Evolutionary conservation across 2,888 invertebrate species (phyloP).

Genomic region (Lamproptera curius): DNA sequence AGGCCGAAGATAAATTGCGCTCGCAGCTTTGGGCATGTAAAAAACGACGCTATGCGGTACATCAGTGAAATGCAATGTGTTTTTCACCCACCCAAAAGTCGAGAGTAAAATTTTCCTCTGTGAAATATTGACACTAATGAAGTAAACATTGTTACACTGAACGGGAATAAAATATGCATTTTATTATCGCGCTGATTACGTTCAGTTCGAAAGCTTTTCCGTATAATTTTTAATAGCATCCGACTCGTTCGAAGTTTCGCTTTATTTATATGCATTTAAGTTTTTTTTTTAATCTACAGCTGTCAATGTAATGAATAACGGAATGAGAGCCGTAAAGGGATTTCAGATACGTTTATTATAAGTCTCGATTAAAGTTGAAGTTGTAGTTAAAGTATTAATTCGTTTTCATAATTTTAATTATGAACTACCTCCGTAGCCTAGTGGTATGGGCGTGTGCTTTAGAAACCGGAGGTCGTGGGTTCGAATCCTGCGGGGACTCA

Average conservation of each 20-base stretch:
- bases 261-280: constrained; percentile 1
- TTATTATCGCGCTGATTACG: constrained; percentile 14
- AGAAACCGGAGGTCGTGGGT: no score
- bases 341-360: no score
- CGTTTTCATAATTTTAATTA: no score
- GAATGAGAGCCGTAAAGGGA: no score
- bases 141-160: constrained; percentile 15
- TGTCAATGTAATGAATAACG: no score
- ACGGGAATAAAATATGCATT: constrained; percentile 17
- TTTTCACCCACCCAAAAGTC: constrained; percentile 5
- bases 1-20: background rate
- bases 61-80: constrained; percentile 11
- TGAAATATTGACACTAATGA: constrained; percentile 15
- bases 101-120: constrained; percentile 1
- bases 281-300: constrained; percentile 2
- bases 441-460: no score
- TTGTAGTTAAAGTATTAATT: no score
- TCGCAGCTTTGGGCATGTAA: background rate
- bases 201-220: constrained; percentile 4
- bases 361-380: no score
- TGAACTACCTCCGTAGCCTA: no score
- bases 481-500: no score
- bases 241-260: background rate
- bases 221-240: constrained; percentile 5
- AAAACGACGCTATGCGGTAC: background rate